Conservation (phyloP, 2,113 vertebrate species). For the Ranitomeya variabilis region DNA sequence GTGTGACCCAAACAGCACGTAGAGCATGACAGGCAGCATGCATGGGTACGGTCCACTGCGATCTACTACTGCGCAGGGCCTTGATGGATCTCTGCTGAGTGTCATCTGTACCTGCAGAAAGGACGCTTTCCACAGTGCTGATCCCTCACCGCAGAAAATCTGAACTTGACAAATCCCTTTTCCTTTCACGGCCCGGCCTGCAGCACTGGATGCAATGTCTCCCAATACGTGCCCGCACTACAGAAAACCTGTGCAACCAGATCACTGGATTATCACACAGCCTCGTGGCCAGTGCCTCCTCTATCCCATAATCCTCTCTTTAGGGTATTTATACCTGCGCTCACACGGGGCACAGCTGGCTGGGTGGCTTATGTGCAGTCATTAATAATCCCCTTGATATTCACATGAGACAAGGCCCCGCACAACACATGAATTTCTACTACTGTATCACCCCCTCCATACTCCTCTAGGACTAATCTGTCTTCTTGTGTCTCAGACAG, state of each 20-base stretch:
- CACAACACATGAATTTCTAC: too few species aligned
- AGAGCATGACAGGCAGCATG: too few species aligned
- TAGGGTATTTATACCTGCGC: neutral
- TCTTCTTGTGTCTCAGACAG: neutral
- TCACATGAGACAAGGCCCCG: neutral
- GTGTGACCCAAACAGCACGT: too few species aligned
- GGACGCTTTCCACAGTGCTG: conserved; percentile 11
- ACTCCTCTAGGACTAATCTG: neutral
- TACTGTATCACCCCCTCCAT: neutral
- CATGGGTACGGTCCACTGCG: too few species aligned
- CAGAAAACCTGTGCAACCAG: too few species aligned
- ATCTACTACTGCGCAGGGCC: too few species aligned
- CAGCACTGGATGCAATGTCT: neutral
- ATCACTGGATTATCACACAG: neutral
- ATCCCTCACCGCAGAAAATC: neutral
- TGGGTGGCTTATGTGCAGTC: neutral
- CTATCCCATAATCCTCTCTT: conserved; percentile 1
- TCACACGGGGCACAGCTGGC: neutral
- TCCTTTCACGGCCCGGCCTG: neutral
- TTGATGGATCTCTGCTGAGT: neutral
- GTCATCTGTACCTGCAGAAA: neutral
- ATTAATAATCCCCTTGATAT: neutral
- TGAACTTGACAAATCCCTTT: neutral
- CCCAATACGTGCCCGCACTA: neutral
- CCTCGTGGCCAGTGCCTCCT: neutral